Conservation (phyloP, 2,797 vertebrate genomes). For the Loris lydekkerianus region DNA sequence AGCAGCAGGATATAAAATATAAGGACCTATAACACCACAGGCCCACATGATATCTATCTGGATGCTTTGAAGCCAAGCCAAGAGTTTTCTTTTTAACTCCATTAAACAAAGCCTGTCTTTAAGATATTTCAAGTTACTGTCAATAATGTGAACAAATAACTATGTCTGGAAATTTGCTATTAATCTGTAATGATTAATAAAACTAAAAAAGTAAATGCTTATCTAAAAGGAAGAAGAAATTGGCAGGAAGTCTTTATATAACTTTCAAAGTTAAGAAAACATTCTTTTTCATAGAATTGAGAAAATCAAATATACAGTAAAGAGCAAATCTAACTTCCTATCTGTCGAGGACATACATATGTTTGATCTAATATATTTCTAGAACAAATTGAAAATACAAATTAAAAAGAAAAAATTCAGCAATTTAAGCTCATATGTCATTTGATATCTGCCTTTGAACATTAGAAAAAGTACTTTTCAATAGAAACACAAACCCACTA, state of each 20-base stretch:
- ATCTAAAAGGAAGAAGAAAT: conserved; percentile 76
- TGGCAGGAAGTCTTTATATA: conserved; percentile 76
- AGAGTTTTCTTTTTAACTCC: conserved; percentile 90
- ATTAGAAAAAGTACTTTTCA: conserved; percentile 63
- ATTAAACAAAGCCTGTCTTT: conserved; percentile 94
- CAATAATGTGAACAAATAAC: conserved; percentile 88
- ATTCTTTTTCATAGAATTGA: conserved; percentile 74
- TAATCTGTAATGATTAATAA: conserved; percentile 88
- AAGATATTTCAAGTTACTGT: conserved; percentile 93
- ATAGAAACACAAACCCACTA: conserved; percentile 17
- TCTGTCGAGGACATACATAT: conserved; percentile 53
- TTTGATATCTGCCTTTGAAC: conserved; percentile 61
- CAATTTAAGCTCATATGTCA: conserved; percentile 47
- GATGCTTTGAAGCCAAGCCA: conserved; percentile 94
- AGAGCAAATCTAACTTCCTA: conserved; percentile 74
- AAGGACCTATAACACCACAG: conserved; percentile 91
- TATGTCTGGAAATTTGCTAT: conserved; percentile 85
- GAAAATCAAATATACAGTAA: conserved; percentile 76
- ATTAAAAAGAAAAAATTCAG: conserved; percentile 72
- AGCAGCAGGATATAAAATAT: conserved; percentile 91
- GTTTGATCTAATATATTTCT: conserved; percentile 65
- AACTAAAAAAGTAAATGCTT: conserved; percentile 74
- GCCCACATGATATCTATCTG: conserved; percentile 91
- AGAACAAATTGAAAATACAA: conserved; percentile 78
- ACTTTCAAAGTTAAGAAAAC: conserved; percentile 79